phyloP scores from a whole-genome alignment of 2,888 invertebrate genomes.

The Cactoblastis cactorum region DNA sequence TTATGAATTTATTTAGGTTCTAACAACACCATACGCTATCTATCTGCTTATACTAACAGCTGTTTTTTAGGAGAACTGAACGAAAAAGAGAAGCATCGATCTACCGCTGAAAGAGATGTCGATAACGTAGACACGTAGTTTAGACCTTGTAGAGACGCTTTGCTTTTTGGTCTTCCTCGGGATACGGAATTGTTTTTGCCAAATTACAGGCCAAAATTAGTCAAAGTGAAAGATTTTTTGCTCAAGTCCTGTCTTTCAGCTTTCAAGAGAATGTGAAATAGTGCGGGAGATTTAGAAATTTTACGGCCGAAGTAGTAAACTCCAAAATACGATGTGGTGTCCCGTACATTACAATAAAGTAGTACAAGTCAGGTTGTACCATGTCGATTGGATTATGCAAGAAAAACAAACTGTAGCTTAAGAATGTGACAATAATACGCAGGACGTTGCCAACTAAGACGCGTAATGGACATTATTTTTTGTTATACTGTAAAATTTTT shows the following conservation, averaged over 20 bases:
- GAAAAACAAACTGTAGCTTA: constrained; percentile 49
- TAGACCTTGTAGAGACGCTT: constrained; percentile 70
- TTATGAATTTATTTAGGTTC: not conserved
- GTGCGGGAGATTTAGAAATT: not conserved
- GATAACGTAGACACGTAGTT: constrained; percentile 66
- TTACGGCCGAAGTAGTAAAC: constrained; percentile 2
- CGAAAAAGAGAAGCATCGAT: constrained; percentile 12
- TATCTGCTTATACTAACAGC: not conserved
- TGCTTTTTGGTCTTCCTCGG: constrained; percentile 69
- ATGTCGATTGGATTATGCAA: constrained; percentile 21
- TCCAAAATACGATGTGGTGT: not conserved
- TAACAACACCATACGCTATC: not conserved
- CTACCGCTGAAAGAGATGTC: constrained; percentile 48
- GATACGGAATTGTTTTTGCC: constrained; percentile 53
- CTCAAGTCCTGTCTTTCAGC: constrained; percentile 36
- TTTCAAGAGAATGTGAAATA: constrained; percentile 1
- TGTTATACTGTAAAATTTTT: not conserved
- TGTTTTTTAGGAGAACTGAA: not conserved
- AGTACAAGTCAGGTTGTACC: constrained; percentile 6
- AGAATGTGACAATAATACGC: constrained; percentile 71
- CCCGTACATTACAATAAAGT: not conserved
- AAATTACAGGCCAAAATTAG: constrained; percentile 55
- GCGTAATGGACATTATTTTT: constrained; percentile 28
- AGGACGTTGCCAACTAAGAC: constrained; percentile 63
- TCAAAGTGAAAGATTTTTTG: constrained; percentile 50